These are phyloP conservation scores for Herpailurus yagouaroundi DNA, from an alignment of 2,113 vertebrate species.

Conservation along the genomic window DNA sequence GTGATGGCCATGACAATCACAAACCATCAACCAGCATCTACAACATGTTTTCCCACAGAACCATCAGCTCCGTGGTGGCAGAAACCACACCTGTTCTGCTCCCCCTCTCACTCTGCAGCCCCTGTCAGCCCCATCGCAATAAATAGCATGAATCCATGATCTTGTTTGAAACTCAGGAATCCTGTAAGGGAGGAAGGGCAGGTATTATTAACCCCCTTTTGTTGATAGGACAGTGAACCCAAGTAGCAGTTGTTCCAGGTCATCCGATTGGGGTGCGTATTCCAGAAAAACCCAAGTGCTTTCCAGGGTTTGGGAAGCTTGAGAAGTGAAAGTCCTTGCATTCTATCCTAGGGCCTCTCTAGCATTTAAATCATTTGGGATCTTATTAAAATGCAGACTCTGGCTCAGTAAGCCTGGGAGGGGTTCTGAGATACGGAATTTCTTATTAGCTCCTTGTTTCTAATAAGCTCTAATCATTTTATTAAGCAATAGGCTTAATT, in stretches of 20 bases:
- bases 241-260: background rate
- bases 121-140: background rate
- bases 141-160: background rate
- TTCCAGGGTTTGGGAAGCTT: background rate
- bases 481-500: background rate
- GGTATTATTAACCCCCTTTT: background rate
- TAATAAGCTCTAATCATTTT: background rate
- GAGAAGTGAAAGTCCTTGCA: background rate
- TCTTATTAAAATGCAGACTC: background rate
- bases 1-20: background rate
- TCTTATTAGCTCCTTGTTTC: background rate
- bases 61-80: accelerated
- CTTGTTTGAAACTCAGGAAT: background rate
- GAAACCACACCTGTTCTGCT: background rate
- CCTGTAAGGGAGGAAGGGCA: background rate
- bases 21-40: background rate
- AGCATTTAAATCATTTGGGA: background rate
- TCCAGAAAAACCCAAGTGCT: background rate
- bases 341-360: background rate
- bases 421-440: background rate
- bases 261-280: background rate
- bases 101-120: background rate
- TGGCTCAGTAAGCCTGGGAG: background rate
- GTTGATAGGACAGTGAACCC: background rate
- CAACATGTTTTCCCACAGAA: background rate